A percentile compares a stretch with the other conserved stretches of the same genome.
Conservation (phyloP, 1,140 invertebrate genomes). For the Cydia pomonella region DNA sequence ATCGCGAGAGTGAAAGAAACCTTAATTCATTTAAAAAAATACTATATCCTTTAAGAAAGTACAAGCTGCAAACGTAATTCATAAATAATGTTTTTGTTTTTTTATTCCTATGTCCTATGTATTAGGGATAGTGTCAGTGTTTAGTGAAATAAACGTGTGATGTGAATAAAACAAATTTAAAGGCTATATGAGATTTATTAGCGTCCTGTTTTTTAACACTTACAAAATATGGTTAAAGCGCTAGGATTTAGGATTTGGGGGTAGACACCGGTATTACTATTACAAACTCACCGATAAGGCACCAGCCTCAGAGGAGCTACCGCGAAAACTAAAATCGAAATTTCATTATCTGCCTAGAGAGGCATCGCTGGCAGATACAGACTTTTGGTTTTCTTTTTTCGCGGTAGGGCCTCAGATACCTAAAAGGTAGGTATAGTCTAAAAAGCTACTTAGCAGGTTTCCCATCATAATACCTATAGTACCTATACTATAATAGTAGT, state of each 20-base stretch:
- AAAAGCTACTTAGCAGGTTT: background rate
- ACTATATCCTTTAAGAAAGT: no score
- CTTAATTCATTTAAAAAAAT: no score
- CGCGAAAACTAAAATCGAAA: no score
- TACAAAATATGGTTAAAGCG: conserved; percentile 37
- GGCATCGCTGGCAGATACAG: no score
- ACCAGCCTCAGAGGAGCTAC: background rate
- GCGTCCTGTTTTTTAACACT: conserved; percentile 22
- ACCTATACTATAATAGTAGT: no score
- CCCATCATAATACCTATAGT: background rate
- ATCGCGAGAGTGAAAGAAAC: no score
- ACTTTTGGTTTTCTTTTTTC: no score
- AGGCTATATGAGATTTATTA: conserved; percentile 35
- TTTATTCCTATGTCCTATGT: no score
- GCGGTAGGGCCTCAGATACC: no score
- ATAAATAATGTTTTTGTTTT: no score
- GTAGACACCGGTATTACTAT: background rate
- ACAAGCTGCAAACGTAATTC: no score
- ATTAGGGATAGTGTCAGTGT: background rate
- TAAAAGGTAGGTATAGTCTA: background rate
- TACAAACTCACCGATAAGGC: background rate
- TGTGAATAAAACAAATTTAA: conserved; percentile 14
- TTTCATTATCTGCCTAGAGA: no score
- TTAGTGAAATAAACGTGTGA: background rate
- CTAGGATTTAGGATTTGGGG: conserved; percentile 18